phyloP scores from a whole-genome alignment of 2,888 invertebrate genomes.

The Leptopilina myrica region DNA sequence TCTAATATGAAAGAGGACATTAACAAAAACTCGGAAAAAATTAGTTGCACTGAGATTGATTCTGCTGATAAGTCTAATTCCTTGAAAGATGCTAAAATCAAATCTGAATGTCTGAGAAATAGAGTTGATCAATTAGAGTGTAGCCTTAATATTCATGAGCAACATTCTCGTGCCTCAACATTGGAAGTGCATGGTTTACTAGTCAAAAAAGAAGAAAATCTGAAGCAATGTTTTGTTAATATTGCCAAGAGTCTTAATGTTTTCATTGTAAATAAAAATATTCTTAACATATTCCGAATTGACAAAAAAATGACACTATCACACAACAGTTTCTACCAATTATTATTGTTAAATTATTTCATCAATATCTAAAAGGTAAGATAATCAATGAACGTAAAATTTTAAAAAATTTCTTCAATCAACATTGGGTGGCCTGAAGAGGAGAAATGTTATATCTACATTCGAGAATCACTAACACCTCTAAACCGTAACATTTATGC shows the following conservation, averaged over 20 bases:
- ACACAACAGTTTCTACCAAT: background rate
- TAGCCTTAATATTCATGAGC: background rate
- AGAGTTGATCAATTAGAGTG: background rate
- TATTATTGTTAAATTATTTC: background rate
- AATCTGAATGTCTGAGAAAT: background rate
- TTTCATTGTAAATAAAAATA: background rate
- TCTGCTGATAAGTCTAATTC: background rate
- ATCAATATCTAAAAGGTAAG: background rate
- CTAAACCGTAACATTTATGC: background rate
- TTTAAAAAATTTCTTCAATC: background rate
- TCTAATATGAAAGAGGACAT: background rate
- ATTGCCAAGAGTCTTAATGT: background rate
- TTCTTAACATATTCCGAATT: background rate
- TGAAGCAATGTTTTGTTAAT: background rate
- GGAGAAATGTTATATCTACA: background rate
- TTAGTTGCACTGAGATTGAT: background rate
- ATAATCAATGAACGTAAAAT: background rate
- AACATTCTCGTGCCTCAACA: background rate
- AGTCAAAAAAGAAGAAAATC: background rate
- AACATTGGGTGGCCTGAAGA: background rate
- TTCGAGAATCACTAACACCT: background rate
- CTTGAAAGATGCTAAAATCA: background rate
- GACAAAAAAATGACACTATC: background rate
- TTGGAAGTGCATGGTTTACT: background rate
- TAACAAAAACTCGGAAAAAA: background rate